A percentile compares a stretch with the other conserved stretches of the same genome.
Conservation (phyloP, 2,888 invertebrate genomes). For the Campoplex nolae region DNA sequence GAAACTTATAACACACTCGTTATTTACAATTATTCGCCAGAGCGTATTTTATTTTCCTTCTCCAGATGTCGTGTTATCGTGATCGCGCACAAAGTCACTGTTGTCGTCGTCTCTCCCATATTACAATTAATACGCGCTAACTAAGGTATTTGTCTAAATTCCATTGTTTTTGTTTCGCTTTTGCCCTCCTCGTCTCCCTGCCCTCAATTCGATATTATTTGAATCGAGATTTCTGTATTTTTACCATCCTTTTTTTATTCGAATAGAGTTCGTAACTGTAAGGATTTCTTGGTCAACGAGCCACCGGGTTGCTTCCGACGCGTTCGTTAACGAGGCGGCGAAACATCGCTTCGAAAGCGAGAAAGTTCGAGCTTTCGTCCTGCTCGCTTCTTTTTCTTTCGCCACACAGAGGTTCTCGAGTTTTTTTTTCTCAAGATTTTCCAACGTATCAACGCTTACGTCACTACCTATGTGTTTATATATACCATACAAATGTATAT, state of each 20-base stretch:
- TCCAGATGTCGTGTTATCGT: conserved; percentile 61
- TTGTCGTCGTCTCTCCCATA: conserved; percentile 53
- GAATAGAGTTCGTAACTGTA: conserved; percentile 46
- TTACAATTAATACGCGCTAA: conserved; percentile 69
- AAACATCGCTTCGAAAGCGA: conserved; percentile 30
- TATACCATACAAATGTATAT: conserved; percentile 12
- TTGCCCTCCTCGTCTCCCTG: conserved; percentile 4
- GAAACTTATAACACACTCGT: conserved; percentile 67
- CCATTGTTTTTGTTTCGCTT: conserved; percentile 61
- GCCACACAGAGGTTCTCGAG: conserved; percentile 19
- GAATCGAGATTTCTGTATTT: background rate
- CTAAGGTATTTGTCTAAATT: conserved; percentile 70
- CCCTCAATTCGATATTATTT: background rate
- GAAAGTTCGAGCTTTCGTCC: conserved; percentile 11
- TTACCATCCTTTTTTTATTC: background rate
- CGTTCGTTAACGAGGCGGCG: conserved; percentile 33
- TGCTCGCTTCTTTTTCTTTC: conserved; percentile 10
- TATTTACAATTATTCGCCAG: conserved; percentile 70
- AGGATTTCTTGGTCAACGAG: conserved; percentile 44
- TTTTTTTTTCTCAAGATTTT: conserved; percentile 19
- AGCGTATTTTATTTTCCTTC: conserved; percentile 24
- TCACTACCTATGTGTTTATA: conserved; percentile 9
- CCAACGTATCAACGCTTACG: conserved; percentile 53
- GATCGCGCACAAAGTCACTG: conserved; percentile 57
- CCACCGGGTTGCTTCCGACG: conserved; percentile 50